Evolutionary conservation across 2,113 vertebrate species (phyloP).

Genomic region (Rhodinocichla rosea): DNA sequence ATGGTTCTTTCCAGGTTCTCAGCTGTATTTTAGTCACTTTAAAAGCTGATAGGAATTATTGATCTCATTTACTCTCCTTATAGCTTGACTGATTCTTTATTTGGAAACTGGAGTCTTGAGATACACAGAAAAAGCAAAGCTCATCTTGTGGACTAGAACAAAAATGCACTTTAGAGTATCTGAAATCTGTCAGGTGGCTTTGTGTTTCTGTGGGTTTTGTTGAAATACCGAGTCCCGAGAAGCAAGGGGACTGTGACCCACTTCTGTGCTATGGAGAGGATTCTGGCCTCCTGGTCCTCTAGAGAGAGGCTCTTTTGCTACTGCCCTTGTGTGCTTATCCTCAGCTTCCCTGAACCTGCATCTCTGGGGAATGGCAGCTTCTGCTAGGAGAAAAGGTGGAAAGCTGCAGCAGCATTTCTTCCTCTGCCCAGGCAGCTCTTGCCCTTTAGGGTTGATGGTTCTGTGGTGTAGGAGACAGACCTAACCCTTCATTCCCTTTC

Average conservation of each 20-base stretch:
- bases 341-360: not conserved
- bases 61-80: slow-evolving; percentile 8
- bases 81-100: slow-evolving; percentile 8
- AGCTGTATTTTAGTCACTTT: not conserved
- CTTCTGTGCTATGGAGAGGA: not conserved
- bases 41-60: slow-evolving; percentile 16
- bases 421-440: not conserved
- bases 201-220: not conserved
- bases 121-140: not conserved
- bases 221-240: not conserved
- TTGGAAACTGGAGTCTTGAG: not conserved
- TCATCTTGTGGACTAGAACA: not conserved
- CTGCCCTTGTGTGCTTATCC: not conserved
- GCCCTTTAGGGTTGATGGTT: not conserved
- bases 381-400: not conserved
- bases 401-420: not conserved
- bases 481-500: not conserved
- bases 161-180: not conserved
- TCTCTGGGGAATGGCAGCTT: not conserved
- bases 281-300: not conserved
- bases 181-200: not conserved
- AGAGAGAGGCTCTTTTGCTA: not conserved
- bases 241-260: rapidly evolving
- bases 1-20: not conserved
- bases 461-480: not conserved